Conservation (phyloP, 1,140 invertebrate species). For the Pissodes strobi region DNA sequence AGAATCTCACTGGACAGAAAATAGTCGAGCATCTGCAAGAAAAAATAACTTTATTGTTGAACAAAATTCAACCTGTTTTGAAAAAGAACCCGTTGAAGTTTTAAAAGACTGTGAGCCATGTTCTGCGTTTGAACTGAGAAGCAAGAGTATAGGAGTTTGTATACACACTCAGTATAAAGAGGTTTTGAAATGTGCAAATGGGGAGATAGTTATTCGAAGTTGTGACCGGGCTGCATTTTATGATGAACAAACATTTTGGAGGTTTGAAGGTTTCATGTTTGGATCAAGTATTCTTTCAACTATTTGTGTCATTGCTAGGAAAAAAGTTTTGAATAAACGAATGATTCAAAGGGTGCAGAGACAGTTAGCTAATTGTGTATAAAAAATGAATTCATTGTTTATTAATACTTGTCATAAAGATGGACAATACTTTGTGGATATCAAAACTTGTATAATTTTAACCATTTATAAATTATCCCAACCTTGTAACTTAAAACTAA, state of each 20-base stretch:
- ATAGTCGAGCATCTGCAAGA: constrained; percentile 34
- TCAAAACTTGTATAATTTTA: constrained; percentile 56
- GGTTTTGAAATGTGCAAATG: constrained; percentile 68
- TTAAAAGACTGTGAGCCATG: constrained; percentile 80
- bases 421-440: constrained; percentile 30
- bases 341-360: constrained; percentile 58
- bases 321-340: constrained; percentile 54
- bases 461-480: constrained; percentile 55
- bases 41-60: constrained; percentile 68
- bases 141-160: constrained; percentile 71
- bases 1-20: constrained; percentile 73
- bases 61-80: constrained; percentile 75
- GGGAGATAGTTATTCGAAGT: constrained; percentile 70
- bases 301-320: constrained; percentile 48
- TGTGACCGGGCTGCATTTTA: constrained; percentile 72
- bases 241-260: constrained; percentile 80
- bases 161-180: constrained; percentile 73
- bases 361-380: constrained; percentile 58
- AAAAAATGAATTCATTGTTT: constrained; percentile 35
- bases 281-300: constrained; percentile 66
- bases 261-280: constrained; percentile 79
- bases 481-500: constrained; percentile 29
- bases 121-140: constrained; percentile 74
- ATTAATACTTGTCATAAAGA: constrained; percentile 16
- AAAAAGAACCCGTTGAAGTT: constrained; percentile 69